Base-by-base conservation (phyloP, 2,113 vertebrate species). In the Macaca nemestrina region DNA sequence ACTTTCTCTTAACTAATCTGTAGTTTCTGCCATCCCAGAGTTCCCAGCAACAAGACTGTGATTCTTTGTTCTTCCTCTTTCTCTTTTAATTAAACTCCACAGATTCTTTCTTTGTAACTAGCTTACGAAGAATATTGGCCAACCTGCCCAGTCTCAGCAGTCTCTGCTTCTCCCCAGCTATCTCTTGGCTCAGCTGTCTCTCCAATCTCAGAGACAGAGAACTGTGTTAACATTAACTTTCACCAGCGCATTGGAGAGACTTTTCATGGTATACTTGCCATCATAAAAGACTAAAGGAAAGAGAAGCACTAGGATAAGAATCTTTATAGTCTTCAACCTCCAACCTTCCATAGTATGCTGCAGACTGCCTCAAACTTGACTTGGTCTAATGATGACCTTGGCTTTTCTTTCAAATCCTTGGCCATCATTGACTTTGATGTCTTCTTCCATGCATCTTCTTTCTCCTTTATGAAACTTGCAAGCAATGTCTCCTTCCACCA, bases 191-290 rank as follows among this genome's bases (percentile, higher is more conserved):
- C 61, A 8, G 38, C n/a, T 6, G 11, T 43, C 57, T 81, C 86
- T 94, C 5, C 75, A 86, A 1, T 35, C 67, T 50, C 73, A 23
- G 72, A 59, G 38, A 52, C 61, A 57, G 57, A n/a, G n/a, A 73
- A 3, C 32, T 25, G 22, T 20, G 7, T 18, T 20, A 5, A 3
- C 8, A 0, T 8, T 8, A 1, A 23, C 45, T 18, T 27, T 25
- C 25, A 6, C 38, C 78, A 80, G 76, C 8, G 1, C 88, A 6
- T 11, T 5, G 52, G 30, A 64, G 79, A 45, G 73, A 9, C 3
- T 12, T 3, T 23, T 48, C 25, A 0, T 17, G 43, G 61, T 8
- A 2, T 2, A 2, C 68, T 43, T 22, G 25, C 84, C 40, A 22
- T 43, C 59, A 0, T 55, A 27, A 38, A 38, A 61, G 64, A 38